Evolutionary conservation across 2,888 invertebrate genomes (phyloP), one percentile per base, ranked within the genome.

Genomic region (Toxonevra muliebris): DNA sequence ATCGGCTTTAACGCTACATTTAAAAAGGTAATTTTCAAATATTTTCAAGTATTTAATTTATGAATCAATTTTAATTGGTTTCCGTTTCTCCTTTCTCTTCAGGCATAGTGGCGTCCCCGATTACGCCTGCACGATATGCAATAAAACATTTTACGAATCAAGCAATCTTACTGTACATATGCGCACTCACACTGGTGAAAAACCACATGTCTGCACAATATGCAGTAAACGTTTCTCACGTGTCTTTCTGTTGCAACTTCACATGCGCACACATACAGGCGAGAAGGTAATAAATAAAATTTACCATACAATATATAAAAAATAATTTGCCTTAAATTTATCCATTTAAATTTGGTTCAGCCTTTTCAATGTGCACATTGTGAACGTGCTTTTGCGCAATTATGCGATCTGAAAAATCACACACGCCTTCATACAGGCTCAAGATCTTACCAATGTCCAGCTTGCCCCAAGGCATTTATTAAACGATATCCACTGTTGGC

Each of bases 321-420:
- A 30, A 30, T 30, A 30, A 30, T 4, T 30, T 30, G 7, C 30
- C 30, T 7, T 30, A 4, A 30, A 30, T 30, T 30, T 30, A 30
- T 4, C 30, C 30, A 7, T 7, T 30, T 2, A 4, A 4, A 30
- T 30, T 30, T 30, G 30, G 30, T 30, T 30, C 7, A 30, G 17
- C 64, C 64, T 50, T 65, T 57, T 50, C 64, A 58, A 30, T 65
- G 64, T 20, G 19, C 2, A 4, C 48, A 45, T 9, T 65, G 64
- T n/a, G 57, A 79, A 12, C 73, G 77, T 11, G 76, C 75, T 10
- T 83, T 83, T 66, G 71, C 81, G 1, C 76, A 81, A 3, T 79
- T 81, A 20, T 82, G 79, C 63, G 72, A 82, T 67, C 71, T 83
- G 0, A 88, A 89, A 72, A 85, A 87, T 10, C 84, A 89, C 4